Evolutionary conservation across 2,888 invertebrate genomes (phyloP), one percentile per base, ranked within the genome.

Genomic region (Cantharis flavilabris): DNA sequence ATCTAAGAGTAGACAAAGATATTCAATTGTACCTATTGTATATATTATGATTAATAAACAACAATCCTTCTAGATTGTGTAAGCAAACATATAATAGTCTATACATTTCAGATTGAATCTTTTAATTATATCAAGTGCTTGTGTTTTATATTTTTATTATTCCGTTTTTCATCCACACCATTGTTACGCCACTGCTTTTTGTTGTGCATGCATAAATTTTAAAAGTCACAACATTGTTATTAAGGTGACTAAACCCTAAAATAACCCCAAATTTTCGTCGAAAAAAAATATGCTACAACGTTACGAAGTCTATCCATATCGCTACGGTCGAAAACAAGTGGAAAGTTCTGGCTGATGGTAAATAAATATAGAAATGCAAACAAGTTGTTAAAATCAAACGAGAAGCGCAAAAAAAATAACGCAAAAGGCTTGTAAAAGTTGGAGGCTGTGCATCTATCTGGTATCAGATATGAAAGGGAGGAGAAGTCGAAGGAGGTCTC

Each of bases 401-500:
- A 70, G 67, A 62, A 69, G 71, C 74, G 69, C 14, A 76, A 76
- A 30, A 72, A 65, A 72, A 64, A 64, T 16, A 28, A 16, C 9
- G 63, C 62, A 76, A 75, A 81, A 82, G 75, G 81, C 79, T 82
- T 81, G 83, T 82, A 84, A 83, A 83, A 83, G 81, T 82, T 82
- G 84, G 84, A 82, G 84, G 83, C 83, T 82, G 82, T 78, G 81
- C 78, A 81, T 81, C 79, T 79, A 82, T 83, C 83, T 80, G 72
- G 72, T 78, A 80, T 80, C 80, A 81, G 82, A 82, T 80, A 79
- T 83, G 81, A 81, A 81, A 82, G 76, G 84, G 81, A 82, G 85
- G 85, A 84, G 86, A 84, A 84, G 83, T 83, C 83, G 84, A 83
- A 86, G 87, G 87, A 85, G 86, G 84, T 84, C 86, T 84, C 83